Evolutionary conservation across 2,113 vertebrate genomes (phyloP).

Genomic region (Syrrhaptes paradoxus): DNA sequence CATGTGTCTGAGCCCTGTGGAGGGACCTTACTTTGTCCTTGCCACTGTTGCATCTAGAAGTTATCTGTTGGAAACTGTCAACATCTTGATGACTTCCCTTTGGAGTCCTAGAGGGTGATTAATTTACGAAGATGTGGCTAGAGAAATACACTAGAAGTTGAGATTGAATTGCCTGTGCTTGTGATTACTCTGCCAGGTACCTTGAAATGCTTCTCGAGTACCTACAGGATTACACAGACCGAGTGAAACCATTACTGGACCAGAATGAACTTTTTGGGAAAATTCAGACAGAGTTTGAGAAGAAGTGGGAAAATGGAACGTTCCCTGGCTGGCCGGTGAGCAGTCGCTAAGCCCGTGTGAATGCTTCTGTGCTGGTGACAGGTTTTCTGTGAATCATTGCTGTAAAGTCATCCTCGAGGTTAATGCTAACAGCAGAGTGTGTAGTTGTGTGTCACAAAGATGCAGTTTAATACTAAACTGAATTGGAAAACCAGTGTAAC

Average conservation of each 20-base stretch:
- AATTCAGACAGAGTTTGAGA: constrained; percentile 93
- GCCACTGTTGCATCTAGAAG: background rate
- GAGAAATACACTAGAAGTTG: background rate
- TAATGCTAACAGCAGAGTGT: background rate
- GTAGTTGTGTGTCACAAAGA: background rate
- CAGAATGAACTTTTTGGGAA: constrained; percentile 97
- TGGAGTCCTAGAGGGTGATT: background rate
- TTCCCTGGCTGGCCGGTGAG: constrained; percentile 98
- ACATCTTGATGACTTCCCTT: background rate
- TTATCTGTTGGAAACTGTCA: background rate
- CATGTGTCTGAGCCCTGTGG: background rate
- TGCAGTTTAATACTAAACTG: background rate
- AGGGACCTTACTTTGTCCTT: background rate
- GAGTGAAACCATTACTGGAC: constrained; percentile 94
- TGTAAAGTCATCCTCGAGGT: background rate
- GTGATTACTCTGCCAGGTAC: constrained; percentile 78
- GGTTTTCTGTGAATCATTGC: accelerated
- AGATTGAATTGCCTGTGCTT: background rate
- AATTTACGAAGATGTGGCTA: background rate
- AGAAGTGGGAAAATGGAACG: constrained; percentile 94
- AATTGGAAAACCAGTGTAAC: background rate
- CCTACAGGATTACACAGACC: constrained; percentile 94
- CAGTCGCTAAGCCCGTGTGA: background rate
- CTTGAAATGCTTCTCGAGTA: constrained; percentile 97
- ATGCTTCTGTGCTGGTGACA: background rate